These are phyloP conservation scores for Brachyistius frenatus DNA, from an alignment of 2,113 vertebrate genomes.

Conservation along the genomic window DNA sequence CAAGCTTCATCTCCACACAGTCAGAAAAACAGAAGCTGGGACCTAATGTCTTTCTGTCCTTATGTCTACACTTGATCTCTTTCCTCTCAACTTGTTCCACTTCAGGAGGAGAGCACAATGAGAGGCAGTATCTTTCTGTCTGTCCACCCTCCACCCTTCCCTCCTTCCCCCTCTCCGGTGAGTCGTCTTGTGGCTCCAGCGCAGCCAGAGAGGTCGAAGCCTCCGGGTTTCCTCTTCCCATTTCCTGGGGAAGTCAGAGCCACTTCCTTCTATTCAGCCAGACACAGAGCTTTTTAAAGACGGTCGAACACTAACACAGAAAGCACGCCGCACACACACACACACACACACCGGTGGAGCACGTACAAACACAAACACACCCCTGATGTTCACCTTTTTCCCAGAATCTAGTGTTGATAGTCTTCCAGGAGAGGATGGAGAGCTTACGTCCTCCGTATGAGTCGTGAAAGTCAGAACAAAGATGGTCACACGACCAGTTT, in stretches of 20 bases:
- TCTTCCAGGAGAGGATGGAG: constrained; percentile 56
- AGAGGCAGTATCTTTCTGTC: constrained; percentile 45
- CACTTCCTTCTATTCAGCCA: constrained; percentile 86
- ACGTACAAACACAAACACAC: constrained; percentile 16
- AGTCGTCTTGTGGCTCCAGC: constrained; percentile 61
- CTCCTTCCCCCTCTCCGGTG: constrained; percentile 41
- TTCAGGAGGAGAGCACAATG: constrained; percentile 29
- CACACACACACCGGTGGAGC: constrained; percentile 29
- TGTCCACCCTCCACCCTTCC: constrained; percentile 61
- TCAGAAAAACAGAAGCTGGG: constrained; percentile 6
- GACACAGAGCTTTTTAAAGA: constrained; percentile 80
- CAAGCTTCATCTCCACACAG: constrained; percentile 69
- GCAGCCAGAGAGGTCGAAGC: constrained; percentile 68
- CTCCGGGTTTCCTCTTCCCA: constrained; percentile 77
- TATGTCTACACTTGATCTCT: background rate
- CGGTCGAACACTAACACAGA: constrained; percentile 63
- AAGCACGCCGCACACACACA: constrained; percentile 45
- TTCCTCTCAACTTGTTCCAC: background rate
- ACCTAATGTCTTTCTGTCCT: background rate
- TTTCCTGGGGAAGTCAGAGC: constrained; percentile 86
- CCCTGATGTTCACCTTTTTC: constrained; percentile 44
- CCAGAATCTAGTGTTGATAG: constrained; percentile 58
- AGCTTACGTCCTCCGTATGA: constrained; percentile 33
- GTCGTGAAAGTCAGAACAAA: constrained; percentile 19
- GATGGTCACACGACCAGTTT: background rate